phyloP scores from a whole-genome alignment of 2,113 vertebrate genomes.

The Tretioscincus oriximinensis region DNA sequence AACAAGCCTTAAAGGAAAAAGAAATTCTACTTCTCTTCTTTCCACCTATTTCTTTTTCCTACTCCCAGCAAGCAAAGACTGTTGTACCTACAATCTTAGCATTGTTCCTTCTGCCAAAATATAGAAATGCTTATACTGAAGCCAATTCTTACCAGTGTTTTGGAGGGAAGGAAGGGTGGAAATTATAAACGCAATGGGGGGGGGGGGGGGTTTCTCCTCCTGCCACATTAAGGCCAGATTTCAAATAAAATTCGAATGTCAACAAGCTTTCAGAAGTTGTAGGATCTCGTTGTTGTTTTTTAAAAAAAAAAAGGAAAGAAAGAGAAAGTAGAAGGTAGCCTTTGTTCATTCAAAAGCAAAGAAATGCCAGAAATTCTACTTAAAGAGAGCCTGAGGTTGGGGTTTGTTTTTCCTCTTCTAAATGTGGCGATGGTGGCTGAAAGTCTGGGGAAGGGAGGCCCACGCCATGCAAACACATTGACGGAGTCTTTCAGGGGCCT shows the following conservation, averaged over 20 bases:
- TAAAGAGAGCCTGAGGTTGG: background rate
- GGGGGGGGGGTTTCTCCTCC: too few species aligned
- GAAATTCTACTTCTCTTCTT: background rate
- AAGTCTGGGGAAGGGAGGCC: background rate
- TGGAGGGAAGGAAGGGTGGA: too few species aligned
- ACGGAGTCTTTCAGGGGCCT: background rate
- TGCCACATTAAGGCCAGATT: background rate
- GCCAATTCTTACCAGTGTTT: too few species aligned
- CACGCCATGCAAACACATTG: background rate
- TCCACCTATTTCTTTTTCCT: background rate
- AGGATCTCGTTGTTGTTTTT: background rate
- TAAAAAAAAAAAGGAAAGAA: background rate
- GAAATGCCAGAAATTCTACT: background rate
- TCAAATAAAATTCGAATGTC: background rate
- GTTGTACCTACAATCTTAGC: background rate
- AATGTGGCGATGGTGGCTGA: background rate
- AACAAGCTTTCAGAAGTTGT: background rate
- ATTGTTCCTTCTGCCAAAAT: background rate
- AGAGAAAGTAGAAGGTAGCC: background rate
- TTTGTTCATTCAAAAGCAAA: background rate
- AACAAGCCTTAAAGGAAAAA: background rate
- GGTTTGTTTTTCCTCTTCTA: background rate
- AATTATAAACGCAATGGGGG: background rate
- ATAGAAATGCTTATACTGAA: background rate
- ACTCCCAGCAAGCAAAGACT: background rate